Evolutionary conservation across 2,113 vertebrate species (phyloP), one percentile per base, ranked within the genome.

Genomic region (Indicator maculatus): DNA sequence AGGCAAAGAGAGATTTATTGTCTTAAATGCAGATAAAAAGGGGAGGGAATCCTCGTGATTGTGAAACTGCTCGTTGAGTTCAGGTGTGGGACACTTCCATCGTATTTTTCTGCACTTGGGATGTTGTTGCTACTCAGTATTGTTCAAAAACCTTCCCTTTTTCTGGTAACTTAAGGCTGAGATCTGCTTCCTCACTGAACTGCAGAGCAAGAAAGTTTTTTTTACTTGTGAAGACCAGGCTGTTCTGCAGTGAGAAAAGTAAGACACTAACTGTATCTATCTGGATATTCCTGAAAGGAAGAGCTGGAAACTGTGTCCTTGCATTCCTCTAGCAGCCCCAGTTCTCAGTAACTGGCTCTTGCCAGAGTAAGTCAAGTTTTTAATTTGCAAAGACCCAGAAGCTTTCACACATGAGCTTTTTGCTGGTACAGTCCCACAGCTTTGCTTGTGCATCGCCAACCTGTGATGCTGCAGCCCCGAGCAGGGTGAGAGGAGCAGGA

Each of bases 121-220:
- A 45, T 27, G 41, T 28, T 23, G 45, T 79, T 94, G 86, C 45
- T 72, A 30, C 63, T 45, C 11, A 41, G 53, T 77, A 69, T 88
- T 79, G 81, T 84, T 94, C 95, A 39, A 83, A 39, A 69, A 59
- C 67, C 27, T 77, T 72, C 31, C 26, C 23, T n/a, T 30, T 65
- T 96, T 96, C 60, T 88, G 67, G 63, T 90, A 75, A 31, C 59
- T 53, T 59, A 27, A 83, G 73, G 33, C 39, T 21, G 39, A 70
- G 84, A 75, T 77, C 36, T 94, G 8, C 66, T 80, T 86, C 91
- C 41, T 94, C 69, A 47, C 78, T 58, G 9, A 73, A 83, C 21
- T 84, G 63, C 67, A 78, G 56, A 77, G 66, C 11, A 31, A 63
- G 59, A 90, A 85, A 55, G 19, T 47, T 21, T 17, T 78, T 94